Base-by-base conservation (phyloP, 2,113 vertebrate species). In the Centropus unirufus region DNA sequence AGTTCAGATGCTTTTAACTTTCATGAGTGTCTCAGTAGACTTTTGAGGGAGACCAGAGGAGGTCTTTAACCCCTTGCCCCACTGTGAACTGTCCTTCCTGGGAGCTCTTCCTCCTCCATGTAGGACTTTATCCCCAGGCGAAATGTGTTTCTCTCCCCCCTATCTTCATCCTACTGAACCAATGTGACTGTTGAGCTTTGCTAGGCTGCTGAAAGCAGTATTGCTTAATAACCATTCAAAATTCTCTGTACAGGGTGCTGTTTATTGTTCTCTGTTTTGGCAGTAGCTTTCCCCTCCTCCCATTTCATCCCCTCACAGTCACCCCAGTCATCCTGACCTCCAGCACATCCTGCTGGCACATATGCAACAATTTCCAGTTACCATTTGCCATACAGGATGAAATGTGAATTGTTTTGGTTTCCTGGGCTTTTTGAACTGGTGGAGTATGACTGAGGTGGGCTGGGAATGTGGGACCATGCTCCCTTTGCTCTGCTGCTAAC, bases 191-290 rank as follows among this genome's bases (percentile, higher is more conserved):
- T 8, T 5, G 47, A 62, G 27, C 32, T 92, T 77, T 67, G 46
- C 63, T 90, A 1, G 0, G 24, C 27, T 77, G n/a, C 64, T 87
- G 78, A 46, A 81, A 76, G 44, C 30, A 40, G 34, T 5, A 6
- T 6, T 2, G 1, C 55, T 83, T 34, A 42, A 29, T 1, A 10
- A 2, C 14, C 2, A 2, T 22, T 72, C 34, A n/a, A 1, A 80
- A 69, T 16, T 54, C 21, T 39, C 13, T 0, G 0, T 24, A 34
- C 9, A 20, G 46, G 11, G n/a, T 42, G 42, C 54, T 83, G 54
- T 18, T 75, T 3, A 10, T 34, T 57, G 22, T 39, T 78, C 42
- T 63, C 24, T 4, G 8, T 46, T 51, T 68, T 55, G 39, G 62
- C 49, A 62, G 34, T 14, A 63, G 19, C 23, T 23, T 73, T 66